Evolutionary conservation across 2,797 vertebrate genomes (phyloP).

Genomic region (Poecile montanus): DNA sequence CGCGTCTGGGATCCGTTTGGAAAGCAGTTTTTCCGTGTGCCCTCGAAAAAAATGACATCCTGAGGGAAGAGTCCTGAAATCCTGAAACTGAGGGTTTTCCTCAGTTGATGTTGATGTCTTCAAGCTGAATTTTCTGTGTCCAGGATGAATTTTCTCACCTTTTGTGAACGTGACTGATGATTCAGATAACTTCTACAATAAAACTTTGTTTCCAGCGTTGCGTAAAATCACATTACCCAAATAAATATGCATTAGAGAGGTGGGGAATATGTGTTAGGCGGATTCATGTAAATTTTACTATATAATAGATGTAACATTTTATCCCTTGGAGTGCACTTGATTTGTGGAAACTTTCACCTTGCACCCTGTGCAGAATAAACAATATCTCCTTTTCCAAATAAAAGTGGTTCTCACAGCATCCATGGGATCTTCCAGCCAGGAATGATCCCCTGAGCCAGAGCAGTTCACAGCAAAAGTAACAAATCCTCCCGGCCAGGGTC

Average conservation of each 20-base stretch:
- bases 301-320: background rate
- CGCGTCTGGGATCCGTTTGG: accelerated
- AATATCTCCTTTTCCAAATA: accelerated
- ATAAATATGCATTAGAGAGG: background rate
- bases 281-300: background rate
- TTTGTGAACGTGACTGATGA: background rate
- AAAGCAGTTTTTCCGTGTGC: background rate
- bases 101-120: accelerated
- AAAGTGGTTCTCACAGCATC: background rate
- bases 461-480: accelerated
- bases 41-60: accelerated
- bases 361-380: background rate
- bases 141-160: background rate
- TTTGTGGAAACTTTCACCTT: background rate
- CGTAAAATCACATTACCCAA: accelerated
- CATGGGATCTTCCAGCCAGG: background rate
- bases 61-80: no score
- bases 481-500: background rate
- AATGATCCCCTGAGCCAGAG: accelerated
- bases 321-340: accelerated
- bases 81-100: accelerated
- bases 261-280: no score
- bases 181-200: background rate
- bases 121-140: background rate
- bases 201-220: background rate